These are phyloP conservation scores for Chlamydotis undulata DNA, from an alignment of 2,113 vertebrate species.

Conservation along the genomic window DNA sequence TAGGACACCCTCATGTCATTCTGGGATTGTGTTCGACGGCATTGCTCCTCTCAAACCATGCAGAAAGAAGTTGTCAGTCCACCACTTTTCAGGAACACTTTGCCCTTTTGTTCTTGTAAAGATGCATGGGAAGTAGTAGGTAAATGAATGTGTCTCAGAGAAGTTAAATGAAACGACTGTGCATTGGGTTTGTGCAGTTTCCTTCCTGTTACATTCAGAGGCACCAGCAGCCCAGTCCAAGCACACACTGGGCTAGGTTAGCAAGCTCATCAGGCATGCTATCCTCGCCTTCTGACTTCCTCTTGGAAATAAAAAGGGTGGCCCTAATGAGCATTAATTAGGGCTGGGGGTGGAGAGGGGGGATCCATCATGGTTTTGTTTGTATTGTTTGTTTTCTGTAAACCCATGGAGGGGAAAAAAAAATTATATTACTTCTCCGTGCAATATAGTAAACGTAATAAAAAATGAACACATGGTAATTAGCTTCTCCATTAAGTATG, in stretches of 20 bases:
- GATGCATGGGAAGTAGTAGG: constrained; percentile 46
- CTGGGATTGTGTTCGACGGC: not conserved
- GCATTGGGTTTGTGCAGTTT: constrained; percentile 41
- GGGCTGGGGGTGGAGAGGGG: not conserved
- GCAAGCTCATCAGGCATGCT: constrained; percentile 57
- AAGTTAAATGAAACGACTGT: constrained; percentile 54
- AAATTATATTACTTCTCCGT: constrained; percentile 57
- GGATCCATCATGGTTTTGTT: constrained; percentile 44
- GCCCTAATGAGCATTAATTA: constrained; percentile 67
- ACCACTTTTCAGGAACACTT: not conserved
- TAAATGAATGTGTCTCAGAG: constrained; percentile 54
- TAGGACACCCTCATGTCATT: not conserved
- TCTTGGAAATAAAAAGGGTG: constrained; percentile 59
- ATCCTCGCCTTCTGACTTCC: constrained; percentile 50
- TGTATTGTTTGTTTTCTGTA: constrained; percentile 65
- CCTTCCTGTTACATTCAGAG: constrained; percentile 68
- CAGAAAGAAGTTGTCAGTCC: not conserved
- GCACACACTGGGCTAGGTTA: constrained; percentile 53
- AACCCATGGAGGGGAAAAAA: constrained; percentile 32
- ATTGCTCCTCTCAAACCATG: not conserved
- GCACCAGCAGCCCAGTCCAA: constrained; percentile 27
- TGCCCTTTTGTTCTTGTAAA: constrained; percentile 8
- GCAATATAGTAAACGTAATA: constrained; percentile 57
- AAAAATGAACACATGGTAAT: constrained; percentile 69
- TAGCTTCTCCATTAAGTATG: constrained; percentile 64